phyloP scores from a whole-genome alignment of 1,140 invertebrate species.

The Samia ricini region DNA sequence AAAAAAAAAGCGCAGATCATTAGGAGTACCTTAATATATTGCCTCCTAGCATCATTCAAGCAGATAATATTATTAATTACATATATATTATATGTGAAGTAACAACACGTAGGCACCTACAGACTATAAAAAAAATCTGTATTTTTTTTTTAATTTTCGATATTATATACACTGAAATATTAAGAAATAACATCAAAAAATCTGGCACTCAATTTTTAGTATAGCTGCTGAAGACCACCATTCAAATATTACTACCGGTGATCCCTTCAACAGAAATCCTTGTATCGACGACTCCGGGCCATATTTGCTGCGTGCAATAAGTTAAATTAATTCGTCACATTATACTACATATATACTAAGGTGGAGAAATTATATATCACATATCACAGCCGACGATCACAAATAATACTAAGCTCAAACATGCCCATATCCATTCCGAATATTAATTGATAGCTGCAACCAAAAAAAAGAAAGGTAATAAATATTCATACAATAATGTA shows the following conservation, averaged over 20 bases:
- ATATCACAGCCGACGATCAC: slow-evolving; percentile 65
- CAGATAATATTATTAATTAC: not conserved
- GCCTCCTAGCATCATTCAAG: not conserved
- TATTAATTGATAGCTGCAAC: slow-evolving; percentile 73
- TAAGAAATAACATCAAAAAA: not conserved
- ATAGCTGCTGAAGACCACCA: not conserved
- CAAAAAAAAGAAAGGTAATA: slow-evolving; percentile 41
- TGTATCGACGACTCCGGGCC: slow-evolving; percentile 73
- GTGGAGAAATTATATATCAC: slow-evolving; percentile 58
- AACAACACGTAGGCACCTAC: not conserved
- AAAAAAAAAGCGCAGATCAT: not conserved
- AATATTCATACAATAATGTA: slow-evolving; percentile 23
- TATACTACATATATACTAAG: slow-evolving; percentile 36
- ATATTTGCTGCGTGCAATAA: slow-evolving; percentile 75
- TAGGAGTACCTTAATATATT: not conserved
- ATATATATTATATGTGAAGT: not conserved
- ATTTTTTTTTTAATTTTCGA: not conserved
- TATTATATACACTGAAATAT: not conserved
- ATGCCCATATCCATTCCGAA: slow-evolving; percentile 74
- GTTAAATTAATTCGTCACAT: slow-evolving; percentile 47
- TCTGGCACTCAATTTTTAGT: not conserved
- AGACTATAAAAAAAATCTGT: not conserved
- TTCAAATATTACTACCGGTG: slow-evolving; percentile 71
- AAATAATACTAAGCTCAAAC: slow-evolving; percentile 65
- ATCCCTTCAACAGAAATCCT: slow-evolving; percentile 73